Conservation (phyloP, 2,113 vertebrate genomes). For the Falco punctatus region DNA sequence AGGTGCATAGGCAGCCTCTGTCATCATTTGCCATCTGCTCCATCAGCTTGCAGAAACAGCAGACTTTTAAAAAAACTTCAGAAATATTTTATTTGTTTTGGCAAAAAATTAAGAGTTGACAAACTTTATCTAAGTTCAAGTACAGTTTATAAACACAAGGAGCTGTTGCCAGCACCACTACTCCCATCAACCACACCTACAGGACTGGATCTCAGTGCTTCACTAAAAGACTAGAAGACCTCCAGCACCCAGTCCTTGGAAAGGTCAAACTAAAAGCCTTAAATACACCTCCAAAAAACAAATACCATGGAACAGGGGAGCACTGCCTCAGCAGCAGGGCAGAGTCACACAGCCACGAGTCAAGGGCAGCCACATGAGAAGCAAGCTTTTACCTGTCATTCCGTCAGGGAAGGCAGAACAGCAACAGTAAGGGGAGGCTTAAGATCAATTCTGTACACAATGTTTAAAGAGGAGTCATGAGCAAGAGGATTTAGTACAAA, state of each 20-base stretch:
- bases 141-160: slow-evolving; percentile 48
- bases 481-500: not conserved
- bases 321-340: not conserved
- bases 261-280: not conserved
- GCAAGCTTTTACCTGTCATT: not conserved
- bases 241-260: not conserved
- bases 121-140: slow-evolving; percentile 66
- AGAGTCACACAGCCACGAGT: not conserved
- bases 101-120: slow-evolving; percentile 69
- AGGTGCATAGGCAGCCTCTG: not conserved
- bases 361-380: not conserved
- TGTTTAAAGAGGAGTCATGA: not conserved
- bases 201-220: slow-evolving; percentile 15
- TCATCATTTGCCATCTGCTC: not conserved
- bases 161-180: slow-evolving; percentile 49
- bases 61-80: slow-evolving; percentile 16
- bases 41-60: not conserved
- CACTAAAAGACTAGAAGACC: not conserved
- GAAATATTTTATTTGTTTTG: slow-evolving; percentile 76
- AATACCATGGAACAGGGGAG: not conserved
- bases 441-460: not conserved
- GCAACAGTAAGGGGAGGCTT: not conserved
- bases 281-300: not conserved
- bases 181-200: not conserved
- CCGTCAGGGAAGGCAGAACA: not conserved